Conservation (phyloP, 2,888 invertebrate species). For the Zele albiditarsus region DNA sequence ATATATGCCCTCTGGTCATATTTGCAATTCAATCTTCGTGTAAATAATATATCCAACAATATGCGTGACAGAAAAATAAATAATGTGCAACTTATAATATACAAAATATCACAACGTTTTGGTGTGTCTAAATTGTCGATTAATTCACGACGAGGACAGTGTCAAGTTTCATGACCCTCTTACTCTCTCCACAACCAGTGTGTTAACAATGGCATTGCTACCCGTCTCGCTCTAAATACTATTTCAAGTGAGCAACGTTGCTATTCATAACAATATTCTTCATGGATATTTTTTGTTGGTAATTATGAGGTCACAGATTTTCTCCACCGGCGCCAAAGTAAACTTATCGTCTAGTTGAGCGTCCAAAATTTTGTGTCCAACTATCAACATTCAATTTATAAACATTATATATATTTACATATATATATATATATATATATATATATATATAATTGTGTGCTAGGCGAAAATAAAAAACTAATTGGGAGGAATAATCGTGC, state of each 20-base stretch:
- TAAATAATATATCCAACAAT: not conserved
- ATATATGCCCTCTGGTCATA: not conserved
- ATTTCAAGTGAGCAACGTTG: slow-evolving; percentile 7
- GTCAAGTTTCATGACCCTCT: not conserved
- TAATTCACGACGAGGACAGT: not conserved
- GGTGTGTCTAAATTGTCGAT: slow-evolving; percentile 4
- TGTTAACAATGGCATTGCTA: not conserved
- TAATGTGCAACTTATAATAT: not conserved
- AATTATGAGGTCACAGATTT: not conserved
- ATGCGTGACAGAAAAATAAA: too few relatives aligned
- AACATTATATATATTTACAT: not conserved
- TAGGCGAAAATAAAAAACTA: not conserved
- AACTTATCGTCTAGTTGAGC: slow-evolving; percentile 6
- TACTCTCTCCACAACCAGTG: not conserved
- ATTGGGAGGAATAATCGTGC: slow-evolving; percentile 4
- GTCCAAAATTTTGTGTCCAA: not conserved
- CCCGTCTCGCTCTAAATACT: not conserved
- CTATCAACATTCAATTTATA: not conserved
- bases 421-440: not conserved
- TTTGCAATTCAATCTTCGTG: not conserved
- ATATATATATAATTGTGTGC: not conserved
- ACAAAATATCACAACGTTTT: slow-evolving; percentile 26
- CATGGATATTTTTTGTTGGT: slow-evolving; percentile 6
- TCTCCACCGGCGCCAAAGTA: not conserved
- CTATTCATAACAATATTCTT: not conserved